Base-by-base conservation (phyloP, 2,113 vertebrate species). In the Plotosus lineatus region DNA sequence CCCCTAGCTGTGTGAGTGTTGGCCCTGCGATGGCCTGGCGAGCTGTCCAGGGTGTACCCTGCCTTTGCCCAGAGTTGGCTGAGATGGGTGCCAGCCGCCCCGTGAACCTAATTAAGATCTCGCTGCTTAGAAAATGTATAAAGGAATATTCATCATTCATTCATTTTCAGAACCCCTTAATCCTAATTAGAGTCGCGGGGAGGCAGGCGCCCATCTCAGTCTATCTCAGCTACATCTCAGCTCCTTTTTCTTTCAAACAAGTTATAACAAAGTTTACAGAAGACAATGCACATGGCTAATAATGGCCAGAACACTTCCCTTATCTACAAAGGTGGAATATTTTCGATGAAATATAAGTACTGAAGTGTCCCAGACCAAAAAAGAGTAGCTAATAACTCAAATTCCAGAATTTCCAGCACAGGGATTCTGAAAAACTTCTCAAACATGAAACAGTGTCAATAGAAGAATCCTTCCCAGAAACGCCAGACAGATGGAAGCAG, bases 401-500 rank as follows among this genome's bases (percentile, higher is more conserved):
- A 80, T 50, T 31, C 42, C 79, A 40, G 11, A 33, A 40, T 63
- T 61, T 73, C 51, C 56, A 80, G 68, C 11, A 46, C 23, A 71
- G n/a, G 36, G 26, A 53, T 10, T 80, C 53, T 6, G 28, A 28
- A 58, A 56, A 44, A 26, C 3, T 33, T 26, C 38, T 50, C 26
- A 9, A 69, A 46, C 78, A 80, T 80, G 53, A 26, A 46, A 23
- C 78, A 72, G 0, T 48, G 78, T 51, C 33, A 56, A 8, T 33
- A 26, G 38, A 68, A 61, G 44, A 76, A 61, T 63, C 36, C 42
- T 50, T 17, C 38, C 40, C 28, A 26, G 51, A 28, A 72, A 71
- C 61, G 28, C 17, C n/a, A 72, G 81, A 38, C 61, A 55, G 33
- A 83, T 31, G 42, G 33, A 83, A 71, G 65, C 76, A 53, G 66